Conservation (phyloP, 2,797 vertebrate species). For the Hydrolagus colliei region DNA sequence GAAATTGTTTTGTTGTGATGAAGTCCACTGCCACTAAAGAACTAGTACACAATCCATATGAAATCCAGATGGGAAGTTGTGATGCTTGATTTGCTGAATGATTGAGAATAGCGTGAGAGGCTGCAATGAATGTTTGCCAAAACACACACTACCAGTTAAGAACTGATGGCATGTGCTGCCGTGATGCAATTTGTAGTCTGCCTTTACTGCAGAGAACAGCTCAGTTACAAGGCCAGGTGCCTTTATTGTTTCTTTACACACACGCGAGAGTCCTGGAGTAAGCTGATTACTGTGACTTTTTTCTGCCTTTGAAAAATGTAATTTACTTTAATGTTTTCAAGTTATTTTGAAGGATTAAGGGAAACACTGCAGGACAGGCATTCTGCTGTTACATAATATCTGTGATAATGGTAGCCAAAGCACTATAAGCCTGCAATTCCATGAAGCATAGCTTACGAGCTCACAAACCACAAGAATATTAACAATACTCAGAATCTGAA, state of each 20-base stretch:
- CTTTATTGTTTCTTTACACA: slow-evolving; percentile 35
- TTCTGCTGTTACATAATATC: too few species aligned
- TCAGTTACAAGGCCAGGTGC: slow-evolving; percentile 45
- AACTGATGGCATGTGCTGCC: slow-evolving; percentile 37
- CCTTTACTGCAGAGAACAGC: slow-evolving; percentile 27
- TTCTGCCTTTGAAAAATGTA: too few species aligned
- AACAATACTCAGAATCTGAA: too few species aligned
- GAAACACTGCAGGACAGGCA: too few species aligned
- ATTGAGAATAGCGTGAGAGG: slow-evolving; percentile 32
- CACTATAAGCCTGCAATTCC: too few species aligned
- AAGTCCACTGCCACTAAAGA: slow-evolving; percentile 19
- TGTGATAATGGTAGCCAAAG: too few species aligned
- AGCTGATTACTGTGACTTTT: too few species aligned
- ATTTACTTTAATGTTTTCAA: too few species aligned
- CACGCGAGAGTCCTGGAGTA: too few species aligned
- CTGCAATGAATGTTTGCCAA: slow-evolving; percentile 38
- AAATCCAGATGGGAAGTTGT: slow-evolving; percentile 7
- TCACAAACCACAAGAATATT: too few species aligned
- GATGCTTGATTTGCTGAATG: neutral
- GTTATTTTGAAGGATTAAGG: too few species aligned
- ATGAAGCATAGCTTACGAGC: too few species aligned
- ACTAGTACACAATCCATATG: neutral
- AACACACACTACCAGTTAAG: slow-evolving; percentile 41
- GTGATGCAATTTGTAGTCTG: slow-evolving; percentile 32
- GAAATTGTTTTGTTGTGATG: neutral